These are phyloP conservation scores for Heliconius eleuchia DNA, from an alignment of 1,140 invertebrate species.

Conservation along the genomic window DNA sequence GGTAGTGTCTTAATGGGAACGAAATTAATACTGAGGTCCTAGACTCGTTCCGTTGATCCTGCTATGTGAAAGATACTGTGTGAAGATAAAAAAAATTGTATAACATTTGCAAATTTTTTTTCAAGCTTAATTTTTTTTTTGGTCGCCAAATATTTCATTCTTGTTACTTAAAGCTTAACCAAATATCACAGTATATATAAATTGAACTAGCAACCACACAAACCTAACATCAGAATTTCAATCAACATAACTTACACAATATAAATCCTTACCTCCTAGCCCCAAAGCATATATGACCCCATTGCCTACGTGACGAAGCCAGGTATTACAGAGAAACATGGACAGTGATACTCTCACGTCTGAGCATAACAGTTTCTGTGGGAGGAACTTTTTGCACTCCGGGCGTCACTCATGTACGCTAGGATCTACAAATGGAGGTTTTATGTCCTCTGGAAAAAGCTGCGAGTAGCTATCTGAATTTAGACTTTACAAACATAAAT, in stretches of 20 bases:
- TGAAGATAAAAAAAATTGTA: no score
- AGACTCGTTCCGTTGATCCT: no score
- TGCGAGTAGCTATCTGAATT: conserved; percentile 4
- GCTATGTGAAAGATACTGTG: no score
- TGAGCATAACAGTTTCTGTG: conserved; percentile 12
- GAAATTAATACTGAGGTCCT: no score
- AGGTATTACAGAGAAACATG: conserved; percentile 12
- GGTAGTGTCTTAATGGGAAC: no score
- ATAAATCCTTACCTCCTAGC: background rate
- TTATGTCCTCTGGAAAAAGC: conserved; percentile 3
- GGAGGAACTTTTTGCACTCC: conserved; percentile 12
- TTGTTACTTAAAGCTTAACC: no score
- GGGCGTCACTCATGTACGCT: background rate
- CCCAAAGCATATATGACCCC: conserved; percentile 10
- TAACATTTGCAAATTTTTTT: no score
- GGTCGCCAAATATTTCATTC: no score
- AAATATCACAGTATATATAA: no score
- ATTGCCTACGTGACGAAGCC: conserved; percentile 20
- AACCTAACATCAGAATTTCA: background rate
- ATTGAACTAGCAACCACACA: background rate
- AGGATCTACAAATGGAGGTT: conserved; percentile 1
- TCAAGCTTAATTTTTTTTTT: no score
- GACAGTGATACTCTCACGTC: conserved; percentile 29
- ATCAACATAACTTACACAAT: background rate
- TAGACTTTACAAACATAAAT: background rate